These are phyloP conservation scores for Murina feae DNA, from an alignment of 2,113 vertebrate species.

Conservation along the genomic window DNA sequence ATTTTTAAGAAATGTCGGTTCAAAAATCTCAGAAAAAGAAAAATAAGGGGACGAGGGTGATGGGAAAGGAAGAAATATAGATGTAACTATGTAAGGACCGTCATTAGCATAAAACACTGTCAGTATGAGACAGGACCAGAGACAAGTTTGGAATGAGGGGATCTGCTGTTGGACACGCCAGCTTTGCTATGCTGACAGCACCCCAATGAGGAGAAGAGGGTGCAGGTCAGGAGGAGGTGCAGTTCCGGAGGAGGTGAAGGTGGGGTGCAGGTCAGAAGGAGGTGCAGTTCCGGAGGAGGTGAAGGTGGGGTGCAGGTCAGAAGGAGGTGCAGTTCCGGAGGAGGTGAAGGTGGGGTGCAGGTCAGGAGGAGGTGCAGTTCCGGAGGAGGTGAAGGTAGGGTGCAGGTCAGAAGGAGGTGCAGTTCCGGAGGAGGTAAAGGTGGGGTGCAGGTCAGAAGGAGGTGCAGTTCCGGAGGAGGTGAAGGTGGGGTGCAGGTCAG, in stretches of 20 bases:
- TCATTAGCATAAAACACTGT: not conserved
- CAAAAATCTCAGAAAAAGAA: not conserved
- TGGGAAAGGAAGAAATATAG: not conserved
- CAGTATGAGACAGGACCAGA: no score
- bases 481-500: not conserved
- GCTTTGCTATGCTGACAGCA: not conserved
- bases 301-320: not conserved
- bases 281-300: not conserved
- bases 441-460: not conserved
- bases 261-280: not conserved
- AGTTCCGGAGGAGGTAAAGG: not conserved
- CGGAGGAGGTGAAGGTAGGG: not conserved
- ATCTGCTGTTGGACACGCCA: not conserved
- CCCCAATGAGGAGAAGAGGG: no score
- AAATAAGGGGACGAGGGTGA: not conserved
- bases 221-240: not conserved
- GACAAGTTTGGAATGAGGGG: not conserved
- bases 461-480: not conserved
- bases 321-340: not conserved
- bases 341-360: no score
- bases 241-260: not conserved
- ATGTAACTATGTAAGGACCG: not conserved
- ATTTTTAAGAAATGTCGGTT: not conserved
- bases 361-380: not conserved
- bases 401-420: fast-evolving